Base-by-base conservation (phyloP, 2,888 invertebrate genomes). In the Cinara cedri region DNA sequence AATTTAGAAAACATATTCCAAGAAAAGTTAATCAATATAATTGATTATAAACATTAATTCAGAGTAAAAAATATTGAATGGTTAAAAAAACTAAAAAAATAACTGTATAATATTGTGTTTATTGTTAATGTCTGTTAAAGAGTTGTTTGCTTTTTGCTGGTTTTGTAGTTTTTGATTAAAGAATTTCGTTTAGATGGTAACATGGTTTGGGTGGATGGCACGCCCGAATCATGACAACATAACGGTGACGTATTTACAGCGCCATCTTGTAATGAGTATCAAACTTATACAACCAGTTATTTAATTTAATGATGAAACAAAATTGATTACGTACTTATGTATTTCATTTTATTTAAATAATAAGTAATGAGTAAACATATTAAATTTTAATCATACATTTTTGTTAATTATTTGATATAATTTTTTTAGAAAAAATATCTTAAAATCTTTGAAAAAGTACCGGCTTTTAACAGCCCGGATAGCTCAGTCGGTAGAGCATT, bases 401-500 rank as follows among this genome's bases (percentile, higher is more conserved):
- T 54, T 1, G 6, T 19, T 11, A 21, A 55, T 34, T 19, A 55
- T 55, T 55, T 11, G 21, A 54, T 55, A 21, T 55, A 34, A 34
- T 55, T 55, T 0, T 11, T 21, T 21, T 21, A 11, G 2, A 55
- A 21, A 55, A 2, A 55, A 21, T 21, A 19, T 11, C 55, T 55
- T 55, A 55, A 21, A 55, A 21, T 10, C 1, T 11, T 4, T 3
- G 3, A 55, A 21, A 55, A n/a, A 3, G 8, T 8, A 55, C 8
- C 6, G 10, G 9, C 1, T 19, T 19, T 9, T 16, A 65, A 81
- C 21, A 82, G 84, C 84, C 84, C 83, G 84, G 84, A 84, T 84
- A 84, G 84, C 84, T 84, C 84, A 84, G 84, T 84, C 84, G 84
- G 84, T 84, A 84, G 84, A 84, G 84, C 84, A 84, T 84, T 83